A percentile compares a stretch with the other conserved stretches of the same genome.
These are phyloP conservation scores for Agriopis marginaria DNA, from an alignment of 2,888 invertebrate species.

Conservation along the genomic window DNA sequence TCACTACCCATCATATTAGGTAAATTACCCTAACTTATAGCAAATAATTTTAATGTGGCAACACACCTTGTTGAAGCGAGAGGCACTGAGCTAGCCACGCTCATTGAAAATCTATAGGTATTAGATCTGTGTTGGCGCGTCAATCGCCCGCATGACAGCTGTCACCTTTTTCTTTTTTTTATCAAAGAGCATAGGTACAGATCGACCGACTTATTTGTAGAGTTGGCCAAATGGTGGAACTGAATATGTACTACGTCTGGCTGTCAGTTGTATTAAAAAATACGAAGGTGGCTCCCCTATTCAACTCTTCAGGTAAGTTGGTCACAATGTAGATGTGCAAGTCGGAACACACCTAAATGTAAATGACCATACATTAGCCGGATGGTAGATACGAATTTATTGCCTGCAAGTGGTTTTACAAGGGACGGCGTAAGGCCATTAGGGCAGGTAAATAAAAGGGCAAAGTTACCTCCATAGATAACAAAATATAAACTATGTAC, in stretches of 20 bases:
- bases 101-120: too few species aligned
- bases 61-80: too few species aligned
- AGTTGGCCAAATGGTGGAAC: neutral
- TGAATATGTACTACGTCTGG: neutral
- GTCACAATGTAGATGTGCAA: slow-evolving; percentile 20
- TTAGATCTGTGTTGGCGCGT: too few species aligned
- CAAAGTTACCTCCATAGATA: neutral
- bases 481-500: too few species aligned
- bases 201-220: neutral
- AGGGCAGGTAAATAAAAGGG: neutral
- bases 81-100: too few species aligned
- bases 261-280: neutral
- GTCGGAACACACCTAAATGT: slow-evolving; percentile 42
- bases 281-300: neutral
- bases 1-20: too few species aligned
- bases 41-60: too few species aligned
- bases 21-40: too few species aligned
- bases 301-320: neutral
- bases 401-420: slow-evolving; percentile 36
- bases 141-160: slow-evolving; percentile 46
- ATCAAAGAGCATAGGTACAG: slow-evolving; percentile 19
- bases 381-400: slow-evolving; percentile 39
- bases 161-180: slow-evolving; percentile 38
- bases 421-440: slow-evolving; percentile 19
- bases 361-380: slow-evolving; percentile 44